Evolutionary conservation across 2,888 invertebrate genomes (phyloP), one percentile per base, ranked within the genome.

Genomic region (Anoncus sp.): DNA sequence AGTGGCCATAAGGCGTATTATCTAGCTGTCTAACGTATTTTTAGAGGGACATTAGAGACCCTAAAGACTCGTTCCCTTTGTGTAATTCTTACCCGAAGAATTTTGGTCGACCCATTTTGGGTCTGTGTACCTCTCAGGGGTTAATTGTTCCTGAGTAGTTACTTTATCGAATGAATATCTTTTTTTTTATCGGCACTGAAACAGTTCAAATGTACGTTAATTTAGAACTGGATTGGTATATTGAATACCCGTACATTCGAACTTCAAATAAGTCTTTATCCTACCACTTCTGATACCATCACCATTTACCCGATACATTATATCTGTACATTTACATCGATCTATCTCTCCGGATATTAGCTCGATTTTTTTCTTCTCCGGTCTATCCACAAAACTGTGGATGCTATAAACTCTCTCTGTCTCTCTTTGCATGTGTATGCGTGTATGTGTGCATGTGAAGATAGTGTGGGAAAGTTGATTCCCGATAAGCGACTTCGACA

Each of bases 401-500:
- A 57, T 35, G 51, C 35, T 18, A 47, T 14, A 57, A 57, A 57
- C 38, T 49, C 31, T 18, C 18, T 47, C 59, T 24, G 7, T 40
- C 38, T 57, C 55, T 45, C 45, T 67, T 20, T 38, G 5, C 43
- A 27, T 40, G 40, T 40, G 35, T 60, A 38, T 16, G 7, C 4
- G 40, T 43, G 43, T 49, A 55, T 62, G 53, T 24, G n/a, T n/a
- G n/a, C n/a, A 45, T 60, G 27, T 65, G 74, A 35, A 22, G 38
- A 59, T 55, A 27, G 57, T 57, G 49, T 16, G 75, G 49, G 66
- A 35, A 45, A 71, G 76, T 75, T 81, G 80, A 83, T 85, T 85
- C 77, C 81, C 82, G 82, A 85, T 85, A 84, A 85, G 80, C 82
- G 84, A 87, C 83, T 83, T 83, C 69, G 82, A 76, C 82, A 82